Percentiles rank a stretch among this genome's conserved stretches.
These are phyloP conservation scores for Patella vulgata DNA, from an alignment of 1,140 invertebrate genomes.

Conservation along the genomic window DNA sequence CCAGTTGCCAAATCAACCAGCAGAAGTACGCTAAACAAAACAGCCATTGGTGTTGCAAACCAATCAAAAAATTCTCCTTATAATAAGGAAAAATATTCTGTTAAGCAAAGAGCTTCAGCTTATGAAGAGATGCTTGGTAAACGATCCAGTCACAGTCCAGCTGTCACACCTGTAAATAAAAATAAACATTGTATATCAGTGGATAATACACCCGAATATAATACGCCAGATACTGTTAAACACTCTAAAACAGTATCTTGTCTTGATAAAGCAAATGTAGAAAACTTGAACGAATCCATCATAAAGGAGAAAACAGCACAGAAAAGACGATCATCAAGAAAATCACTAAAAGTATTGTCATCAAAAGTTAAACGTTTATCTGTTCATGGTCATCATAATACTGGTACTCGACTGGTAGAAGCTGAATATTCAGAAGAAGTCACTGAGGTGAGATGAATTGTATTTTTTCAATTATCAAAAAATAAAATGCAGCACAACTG, in stretches of 20 bases:
- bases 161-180: background rate
- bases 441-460: too few species aligned
- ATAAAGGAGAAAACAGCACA: background rate
- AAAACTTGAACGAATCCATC: background rate
- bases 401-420: too few species aligned
- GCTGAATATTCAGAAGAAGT: too few species aligned
- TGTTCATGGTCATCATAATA: slow-evolving; percentile 3
- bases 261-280: too few species aligned
- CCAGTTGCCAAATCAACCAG: background rate
- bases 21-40: background rate
- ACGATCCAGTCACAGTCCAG: slow-evolving; percentile 2
- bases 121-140: slow-evolving; percentile 29
- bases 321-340: slow-evolving; percentile 7
- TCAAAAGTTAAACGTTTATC: slow-evolving; percentile 11
- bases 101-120: slow-evolving; percentile 19
- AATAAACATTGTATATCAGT: background rate
- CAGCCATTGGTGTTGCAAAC: background rate
- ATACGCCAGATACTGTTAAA: background rate
- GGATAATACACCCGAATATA: background rate
- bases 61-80: background rate
- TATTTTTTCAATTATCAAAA: too few species aligned
- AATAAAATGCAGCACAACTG: too few species aligned
- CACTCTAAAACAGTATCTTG: too few species aligned
- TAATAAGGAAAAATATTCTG: slow-evolving; percentile 3
- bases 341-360: slow-evolving; percentile 16